Evolutionary conservation across 2,113 vertebrate genomes (phyloP).

Genomic region (Uria aalge): DNA sequence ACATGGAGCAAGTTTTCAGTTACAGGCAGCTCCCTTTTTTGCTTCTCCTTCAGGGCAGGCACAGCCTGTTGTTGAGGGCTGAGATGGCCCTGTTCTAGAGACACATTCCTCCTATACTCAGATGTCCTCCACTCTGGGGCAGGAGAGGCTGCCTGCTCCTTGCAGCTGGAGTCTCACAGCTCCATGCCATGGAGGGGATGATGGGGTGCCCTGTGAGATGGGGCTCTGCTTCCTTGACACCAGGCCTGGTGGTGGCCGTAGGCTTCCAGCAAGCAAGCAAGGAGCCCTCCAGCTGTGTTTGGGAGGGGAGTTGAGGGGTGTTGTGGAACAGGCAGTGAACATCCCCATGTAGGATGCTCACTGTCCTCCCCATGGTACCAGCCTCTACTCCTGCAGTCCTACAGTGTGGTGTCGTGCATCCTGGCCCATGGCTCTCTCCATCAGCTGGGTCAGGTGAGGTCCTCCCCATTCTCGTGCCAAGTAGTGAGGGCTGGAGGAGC

Average conservation of each 20-base stretch:
- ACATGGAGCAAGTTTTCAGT: neutral
- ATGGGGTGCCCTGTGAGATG: neutral
- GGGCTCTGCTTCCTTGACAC: neutral
- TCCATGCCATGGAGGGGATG: neutral
- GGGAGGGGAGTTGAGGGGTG: neutral
- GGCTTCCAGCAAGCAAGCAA: neutral
- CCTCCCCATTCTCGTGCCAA: neutral
- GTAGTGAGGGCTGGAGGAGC: neutral
- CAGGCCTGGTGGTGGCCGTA: neutral
- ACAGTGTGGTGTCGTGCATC: neutral
- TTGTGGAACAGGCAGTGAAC: neutral
- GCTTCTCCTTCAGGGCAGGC: neutral
- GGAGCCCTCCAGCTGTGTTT: neutral
- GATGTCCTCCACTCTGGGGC: neutral
- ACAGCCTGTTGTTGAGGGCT: neutral
- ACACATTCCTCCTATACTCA: neutral
- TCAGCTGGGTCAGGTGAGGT: neutral
- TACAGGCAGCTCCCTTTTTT: neutral
- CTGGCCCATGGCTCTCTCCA: no score
- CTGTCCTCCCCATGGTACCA: neutral
- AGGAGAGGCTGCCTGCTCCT: neutral
- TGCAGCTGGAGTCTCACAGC: neutral
- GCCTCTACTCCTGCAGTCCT: neutral
- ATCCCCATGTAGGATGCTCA: fast-evolving
- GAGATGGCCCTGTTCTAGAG: neutral